Percentiles rank a stretch among this genome's conserved stretches.
Evolutionary conservation across 2,888 invertebrate species (phyloP).

Genomic region (Pristionchus mayeri): DNA sequence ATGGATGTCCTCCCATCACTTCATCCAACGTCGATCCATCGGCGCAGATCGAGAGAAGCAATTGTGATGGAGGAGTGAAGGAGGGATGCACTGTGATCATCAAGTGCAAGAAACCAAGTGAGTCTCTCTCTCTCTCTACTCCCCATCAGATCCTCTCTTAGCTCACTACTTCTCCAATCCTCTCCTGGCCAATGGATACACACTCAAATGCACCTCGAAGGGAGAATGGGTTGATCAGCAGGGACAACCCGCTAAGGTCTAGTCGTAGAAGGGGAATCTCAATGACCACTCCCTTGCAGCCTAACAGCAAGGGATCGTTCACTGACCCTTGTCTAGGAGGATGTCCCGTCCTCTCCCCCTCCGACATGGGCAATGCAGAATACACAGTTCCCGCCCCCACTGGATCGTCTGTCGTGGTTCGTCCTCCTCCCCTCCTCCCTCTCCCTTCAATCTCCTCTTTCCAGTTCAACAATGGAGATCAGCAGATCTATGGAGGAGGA

Average conservation of each 20-base stretch:
- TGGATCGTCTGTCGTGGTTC: constrained; percentile 5
- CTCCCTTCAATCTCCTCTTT: background rate
- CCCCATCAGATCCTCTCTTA: too few species aligned
- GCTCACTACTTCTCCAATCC: constrained; percentile 42
- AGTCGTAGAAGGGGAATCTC: background rate
- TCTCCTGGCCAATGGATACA: constrained; percentile 38
- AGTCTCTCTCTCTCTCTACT: background rate
- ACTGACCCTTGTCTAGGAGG: constrained; percentile 38
- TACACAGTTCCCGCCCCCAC: background rate
- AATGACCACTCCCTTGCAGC: constrained; percentile 18
- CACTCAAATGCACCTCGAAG: background rate
- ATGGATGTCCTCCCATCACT: constrained; percentile 30
- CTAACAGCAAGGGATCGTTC: background rate
- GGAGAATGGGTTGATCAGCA: constrained; percentile 40
- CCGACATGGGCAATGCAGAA: constrained; percentile 18
- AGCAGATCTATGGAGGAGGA: background rate
- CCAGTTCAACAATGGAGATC: constrained; percentile 39
- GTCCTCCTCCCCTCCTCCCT: background rate
- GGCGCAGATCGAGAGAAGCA: background rate
- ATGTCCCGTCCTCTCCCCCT: constrained; percentile 9
- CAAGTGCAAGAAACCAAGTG: constrained; percentile 44
- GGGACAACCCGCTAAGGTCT: constrained; percentile 14
- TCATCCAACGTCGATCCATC: constrained; percentile 38
- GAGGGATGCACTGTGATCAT: constrained; percentile 7
- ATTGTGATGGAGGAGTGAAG: background rate